Evolutionary conservation across 2,888 invertebrate genomes (phyloP).

Genomic region (Pheosia tremula): DNA sequence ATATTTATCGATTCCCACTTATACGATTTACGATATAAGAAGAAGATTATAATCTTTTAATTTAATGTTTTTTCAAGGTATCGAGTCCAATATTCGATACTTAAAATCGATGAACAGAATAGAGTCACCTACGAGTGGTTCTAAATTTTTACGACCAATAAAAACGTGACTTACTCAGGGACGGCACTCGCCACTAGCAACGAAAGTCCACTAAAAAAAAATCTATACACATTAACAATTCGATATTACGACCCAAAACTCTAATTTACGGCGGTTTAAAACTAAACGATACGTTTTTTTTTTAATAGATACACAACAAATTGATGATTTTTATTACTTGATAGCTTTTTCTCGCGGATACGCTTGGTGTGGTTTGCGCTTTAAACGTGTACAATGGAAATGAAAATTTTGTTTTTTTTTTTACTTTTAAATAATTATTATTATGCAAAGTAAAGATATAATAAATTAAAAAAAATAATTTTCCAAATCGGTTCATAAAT

Average conservation of each 20-base stretch:
- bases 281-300: slow-evolving; percentile 65
- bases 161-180: slow-evolving; percentile 76
- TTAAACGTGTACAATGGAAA: neutral
- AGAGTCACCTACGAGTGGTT: slow-evolving; percentile 58
- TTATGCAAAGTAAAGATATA: too few relatives aligned
- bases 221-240: slow-evolving; percentile 66
- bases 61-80: slow-evolving; percentile 46
- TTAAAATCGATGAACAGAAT: slow-evolving; percentile 62
- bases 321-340: slow-evolving; percentile 55
- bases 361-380: neutral
- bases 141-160: slow-evolving; percentile 81
- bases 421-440: too few relatives aligned
- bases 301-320: slow-evolving; percentile 54
- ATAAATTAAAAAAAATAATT: too few relatives aligned
- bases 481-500: too few relatives aligned
- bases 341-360: neutral
- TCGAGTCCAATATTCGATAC: slow-evolving; percentile 47
- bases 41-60: slow-evolving; percentile 59
- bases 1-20: slow-evolving; percentile 48
- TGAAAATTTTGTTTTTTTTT: too few relatives aligned
- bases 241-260: slow-evolving; percentile 80
- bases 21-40: slow-evolving; percentile 51
- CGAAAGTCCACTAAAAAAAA: slow-evolving; percentile 40
- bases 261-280: slow-evolving; percentile 77
- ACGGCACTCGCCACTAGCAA: slow-evolving; percentile 61